These are phyloP conservation scores for Setophaga petechia DNA, from an alignment of 2,113 vertebrate species.

Conservation along the genomic window DNA sequence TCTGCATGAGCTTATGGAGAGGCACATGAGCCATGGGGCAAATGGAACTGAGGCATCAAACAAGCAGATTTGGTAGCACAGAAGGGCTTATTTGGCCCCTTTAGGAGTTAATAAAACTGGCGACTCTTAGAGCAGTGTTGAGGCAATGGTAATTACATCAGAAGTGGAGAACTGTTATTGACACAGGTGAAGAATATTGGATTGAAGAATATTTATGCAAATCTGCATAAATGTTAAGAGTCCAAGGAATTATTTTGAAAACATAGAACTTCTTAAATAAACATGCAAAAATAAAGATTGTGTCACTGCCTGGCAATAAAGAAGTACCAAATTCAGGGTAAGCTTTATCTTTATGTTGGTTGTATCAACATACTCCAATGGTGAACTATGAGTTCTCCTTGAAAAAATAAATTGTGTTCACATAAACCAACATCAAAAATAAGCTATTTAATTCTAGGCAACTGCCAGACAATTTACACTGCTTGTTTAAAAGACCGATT, in stretches of 20 bases:
- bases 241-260: slow-evolving; percentile 36
- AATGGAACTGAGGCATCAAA: neutral
- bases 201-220: neutral
- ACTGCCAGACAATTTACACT: neutral
- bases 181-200: neutral
- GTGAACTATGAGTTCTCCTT: neutral
- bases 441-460: neutral
- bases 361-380: neutral
- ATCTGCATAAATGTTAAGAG: neutral
- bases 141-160: neutral
- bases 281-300: neutral
- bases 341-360: slow-evolving; percentile 18
- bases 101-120: neutral
- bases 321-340: neutral
- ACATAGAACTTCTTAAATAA: neutral
- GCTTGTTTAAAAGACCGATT: neutral
- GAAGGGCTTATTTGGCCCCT: neutral
- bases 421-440: neutral
- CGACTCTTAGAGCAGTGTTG: neutral
- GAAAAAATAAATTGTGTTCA: neutral
- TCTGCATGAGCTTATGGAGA: neutral
- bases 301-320: neutral
- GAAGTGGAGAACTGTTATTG: neutral
- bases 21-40: neutral
- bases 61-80: neutral